phyloP scores from a whole-genome alignment of 1,140 invertebrate genomes.

The Drosophila orena region DNA sequence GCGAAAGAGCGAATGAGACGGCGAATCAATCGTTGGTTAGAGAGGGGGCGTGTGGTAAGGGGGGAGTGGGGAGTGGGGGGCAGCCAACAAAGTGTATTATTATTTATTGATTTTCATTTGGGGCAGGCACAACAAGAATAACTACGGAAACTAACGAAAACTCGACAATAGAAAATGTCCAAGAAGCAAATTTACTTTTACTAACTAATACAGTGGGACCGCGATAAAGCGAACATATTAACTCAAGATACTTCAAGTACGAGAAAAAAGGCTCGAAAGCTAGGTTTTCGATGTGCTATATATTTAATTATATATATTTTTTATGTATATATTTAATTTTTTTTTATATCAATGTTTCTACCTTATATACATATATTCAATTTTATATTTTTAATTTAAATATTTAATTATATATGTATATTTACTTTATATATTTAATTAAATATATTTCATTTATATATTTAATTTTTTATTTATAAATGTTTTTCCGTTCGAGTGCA shows the following conservation, averaged over 20 bases:
- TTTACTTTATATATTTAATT: too few species aligned
- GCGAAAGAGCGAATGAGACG: slow-evolving; percentile 11
- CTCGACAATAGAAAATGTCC: slow-evolving; percentile 25
- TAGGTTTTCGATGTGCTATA: too few species aligned
- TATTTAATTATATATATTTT: too few species aligned
- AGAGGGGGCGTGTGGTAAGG: background rate
- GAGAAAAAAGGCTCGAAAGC: too few species aligned
- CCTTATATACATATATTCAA: too few species aligned
- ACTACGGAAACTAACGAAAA: slow-evolving; percentile 32
- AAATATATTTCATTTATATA: too few species aligned
- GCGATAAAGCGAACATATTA: background rate
- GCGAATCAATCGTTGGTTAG: background rate
- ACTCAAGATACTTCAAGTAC: too few species aligned
- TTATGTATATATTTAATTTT: background rate
- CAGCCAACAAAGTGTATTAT: slow-evolving; percentile 73
- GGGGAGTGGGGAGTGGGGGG: slow-evolving; percentile 15
- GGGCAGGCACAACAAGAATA: slow-evolving; percentile 16
- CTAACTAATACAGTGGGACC: slow-evolving; percentile 14
- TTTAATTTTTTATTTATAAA: background rate
- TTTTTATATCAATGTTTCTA: background rate
- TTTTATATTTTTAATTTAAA: too few species aligned
- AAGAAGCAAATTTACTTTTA: slow-evolving; percentile 52
- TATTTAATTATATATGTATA: too few species aligned
- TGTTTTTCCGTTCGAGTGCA: too few species aligned
- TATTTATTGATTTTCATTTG: slow-evolving; percentile 77